Evolutionary conservation across 2,113 vertebrate genomes (phyloP).

Genomic region (Solenodon paradoxus): DNA sequence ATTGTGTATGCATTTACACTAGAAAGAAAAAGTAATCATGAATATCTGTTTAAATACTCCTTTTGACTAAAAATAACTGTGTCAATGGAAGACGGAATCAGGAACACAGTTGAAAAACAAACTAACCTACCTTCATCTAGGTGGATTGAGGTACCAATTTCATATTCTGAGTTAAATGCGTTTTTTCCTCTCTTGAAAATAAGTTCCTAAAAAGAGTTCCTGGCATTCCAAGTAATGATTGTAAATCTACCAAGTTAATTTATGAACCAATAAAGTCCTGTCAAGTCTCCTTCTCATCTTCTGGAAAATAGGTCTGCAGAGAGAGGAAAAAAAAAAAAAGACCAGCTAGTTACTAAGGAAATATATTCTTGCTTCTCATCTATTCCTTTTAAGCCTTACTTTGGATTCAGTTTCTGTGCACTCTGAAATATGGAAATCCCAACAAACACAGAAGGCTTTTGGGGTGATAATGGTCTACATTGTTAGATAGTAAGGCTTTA

Average conservation of each 20-base stretch:
- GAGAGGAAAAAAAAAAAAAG: constrained; percentile 48
- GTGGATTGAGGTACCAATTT: neutral
- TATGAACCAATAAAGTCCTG: constrained; percentile 78
- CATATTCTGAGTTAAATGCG: constrained; percentile 37
- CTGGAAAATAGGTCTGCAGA: constrained; percentile 70
- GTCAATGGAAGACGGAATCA: neutral
- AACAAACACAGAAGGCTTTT: constrained; percentile 28
- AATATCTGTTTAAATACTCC: constrained; percentile 48
- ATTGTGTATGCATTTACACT: constrained; percentile 49
- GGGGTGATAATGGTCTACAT: constrained; percentile 61
- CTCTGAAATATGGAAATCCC: constrained; percentile 63
- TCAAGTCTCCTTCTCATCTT: constrained; percentile 76
- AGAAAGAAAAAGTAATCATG: neutral
- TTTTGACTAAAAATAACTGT: constrained; percentile 40
- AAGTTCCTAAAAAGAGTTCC: constrained; percentile 75
- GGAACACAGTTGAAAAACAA: constrained; percentile 10
- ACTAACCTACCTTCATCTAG: neutral
- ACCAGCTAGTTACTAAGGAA: constrained; percentile 68
- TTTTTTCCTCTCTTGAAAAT: constrained; percentile 54
- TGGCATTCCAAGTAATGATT: constrained; percentile 71
- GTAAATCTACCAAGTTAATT: constrained; percentile 80
- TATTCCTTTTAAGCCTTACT: constrained; percentile 69
- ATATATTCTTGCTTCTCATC: constrained; percentile 67
- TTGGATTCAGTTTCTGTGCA: neutral
- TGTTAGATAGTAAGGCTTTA: constrained; percentile 63